Conservation (phyloP, 2,113 vertebrate species). For the Upupa epops region DNA sequence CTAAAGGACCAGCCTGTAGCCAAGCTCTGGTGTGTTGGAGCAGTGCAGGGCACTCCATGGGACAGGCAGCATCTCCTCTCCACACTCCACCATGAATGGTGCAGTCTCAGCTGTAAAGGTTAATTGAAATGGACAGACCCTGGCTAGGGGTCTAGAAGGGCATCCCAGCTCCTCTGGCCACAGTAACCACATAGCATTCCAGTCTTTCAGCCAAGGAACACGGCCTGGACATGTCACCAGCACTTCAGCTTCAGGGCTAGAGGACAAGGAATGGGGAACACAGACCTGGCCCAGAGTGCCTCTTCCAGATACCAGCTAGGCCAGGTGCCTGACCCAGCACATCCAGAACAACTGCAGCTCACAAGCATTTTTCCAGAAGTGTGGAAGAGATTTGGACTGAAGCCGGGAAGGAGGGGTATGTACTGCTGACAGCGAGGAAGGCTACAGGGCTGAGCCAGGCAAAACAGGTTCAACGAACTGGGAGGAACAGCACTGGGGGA, state of each 20-base stretch:
- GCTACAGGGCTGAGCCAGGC: background rate
- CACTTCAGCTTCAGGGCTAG: background rate
- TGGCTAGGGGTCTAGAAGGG: background rate
- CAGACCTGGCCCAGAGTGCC: background rate
- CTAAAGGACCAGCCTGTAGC: background rate
- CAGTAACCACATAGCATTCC: background rate
- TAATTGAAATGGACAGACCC: background rate
- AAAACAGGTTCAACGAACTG: background rate
- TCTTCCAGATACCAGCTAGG: background rate
- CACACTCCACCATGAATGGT: accelerated
- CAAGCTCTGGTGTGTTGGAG: background rate
- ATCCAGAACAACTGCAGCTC: accelerated
- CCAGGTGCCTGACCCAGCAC: background rate
- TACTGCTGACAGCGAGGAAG: background rate
- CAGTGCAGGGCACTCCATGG: accelerated
- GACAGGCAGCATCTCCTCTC: background rate
- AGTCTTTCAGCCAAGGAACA: background rate
- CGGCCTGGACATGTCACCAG: accelerated
- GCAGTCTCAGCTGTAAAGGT: background rate
- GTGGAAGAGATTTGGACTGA: background rate
- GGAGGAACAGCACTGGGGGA: background rate
- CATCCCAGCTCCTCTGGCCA: background rate
- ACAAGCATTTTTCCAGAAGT: background rate
- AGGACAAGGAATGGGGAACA: background rate
- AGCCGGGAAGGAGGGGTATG: background rate